These are phyloP conservation scores for Jaculus jaculus DNA, from an alignment of 2,113 vertebrate genomes.

Conservation along the genomic window DNA sequence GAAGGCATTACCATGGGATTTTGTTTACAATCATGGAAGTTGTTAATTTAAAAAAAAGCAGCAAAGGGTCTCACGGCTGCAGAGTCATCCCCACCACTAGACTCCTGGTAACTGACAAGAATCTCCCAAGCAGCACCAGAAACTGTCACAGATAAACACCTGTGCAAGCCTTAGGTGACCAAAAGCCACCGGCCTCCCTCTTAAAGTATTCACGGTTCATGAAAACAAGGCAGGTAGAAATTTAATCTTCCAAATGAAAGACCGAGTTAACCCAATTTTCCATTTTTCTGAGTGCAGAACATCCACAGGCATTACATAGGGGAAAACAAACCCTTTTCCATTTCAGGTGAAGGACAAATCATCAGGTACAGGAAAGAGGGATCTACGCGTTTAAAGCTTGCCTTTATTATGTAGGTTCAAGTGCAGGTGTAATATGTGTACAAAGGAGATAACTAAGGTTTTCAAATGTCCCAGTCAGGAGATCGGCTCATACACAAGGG, in stretches of 20 bases:
- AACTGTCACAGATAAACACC: too few relatives aligned
- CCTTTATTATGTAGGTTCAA: not conserved
- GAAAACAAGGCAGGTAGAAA: not conserved
- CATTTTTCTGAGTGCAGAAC: not conserved
- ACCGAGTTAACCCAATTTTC: not conserved
- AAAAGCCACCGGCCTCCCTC: not conserved
- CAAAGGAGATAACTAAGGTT: not conserved
- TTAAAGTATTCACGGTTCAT: too few relatives aligned
- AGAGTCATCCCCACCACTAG: not conserved
- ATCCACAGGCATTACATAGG: not conserved
- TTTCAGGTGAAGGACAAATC: not conserved
- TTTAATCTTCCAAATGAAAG: not conserved
- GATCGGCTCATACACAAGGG: not conserved
- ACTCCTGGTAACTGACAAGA: not conserved
- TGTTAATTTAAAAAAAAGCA: too few relatives aligned
- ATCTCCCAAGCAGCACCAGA: not conserved
- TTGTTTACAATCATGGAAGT: too few relatives aligned
- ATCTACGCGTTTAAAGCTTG: not conserved
- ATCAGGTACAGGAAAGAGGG: not conserved
- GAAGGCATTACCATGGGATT: too few relatives aligned
- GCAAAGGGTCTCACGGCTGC: rapidly evolving
- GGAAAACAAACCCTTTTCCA: not conserved
- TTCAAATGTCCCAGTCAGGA: not conserved
- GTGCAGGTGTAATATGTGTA: not conserved
- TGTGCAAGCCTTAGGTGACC: not conserved